phyloP scores from a whole-genome alignment of 2,797 vertebrate genomes.

The Ara ararauna region DNA sequence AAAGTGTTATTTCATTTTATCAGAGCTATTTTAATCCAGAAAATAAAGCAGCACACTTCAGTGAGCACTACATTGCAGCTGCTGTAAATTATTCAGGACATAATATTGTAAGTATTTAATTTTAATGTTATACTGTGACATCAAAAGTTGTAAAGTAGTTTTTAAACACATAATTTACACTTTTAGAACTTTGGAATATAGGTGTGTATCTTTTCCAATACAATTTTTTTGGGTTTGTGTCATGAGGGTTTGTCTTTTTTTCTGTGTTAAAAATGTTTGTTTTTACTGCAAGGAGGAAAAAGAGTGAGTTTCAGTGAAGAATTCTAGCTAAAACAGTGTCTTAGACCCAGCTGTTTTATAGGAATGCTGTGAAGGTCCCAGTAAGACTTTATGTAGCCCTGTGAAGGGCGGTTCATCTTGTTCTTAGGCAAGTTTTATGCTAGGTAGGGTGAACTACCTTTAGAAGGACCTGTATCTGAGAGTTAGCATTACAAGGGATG shows the following conservation, averaged over 20 bases:
- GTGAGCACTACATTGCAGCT: not conserved
- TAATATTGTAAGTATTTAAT: not conserved
- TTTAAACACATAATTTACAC: not conserved
- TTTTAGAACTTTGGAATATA: not conserved
- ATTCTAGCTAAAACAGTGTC: not conserved
- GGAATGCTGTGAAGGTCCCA: not conserved
- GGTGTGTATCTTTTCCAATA: not conserved
- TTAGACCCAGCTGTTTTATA: not conserved
- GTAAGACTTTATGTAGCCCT: not conserved
- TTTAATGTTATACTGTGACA: not conserved
- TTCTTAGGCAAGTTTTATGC: not conserved
- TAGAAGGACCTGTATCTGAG: not conserved
- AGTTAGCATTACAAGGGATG: too few relatives aligned
- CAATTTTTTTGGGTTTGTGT: not conserved
- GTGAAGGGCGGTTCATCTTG: not conserved
- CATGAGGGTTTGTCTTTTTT: not conserved
- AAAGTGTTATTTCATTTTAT: not conserved
- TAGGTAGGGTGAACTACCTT: not conserved
- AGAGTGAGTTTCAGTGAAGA: not conserved
- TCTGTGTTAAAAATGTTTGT: fast-evolving
- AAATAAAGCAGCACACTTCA: not conserved
- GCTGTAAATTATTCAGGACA: not conserved
- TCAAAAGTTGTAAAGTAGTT: not conserved
- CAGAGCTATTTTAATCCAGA: not conserved
- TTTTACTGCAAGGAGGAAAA: not conserved